Evolutionary conservation across 2,888 invertebrate species (phyloP).

Genomic region (Cataglyphis albicans): DNA sequence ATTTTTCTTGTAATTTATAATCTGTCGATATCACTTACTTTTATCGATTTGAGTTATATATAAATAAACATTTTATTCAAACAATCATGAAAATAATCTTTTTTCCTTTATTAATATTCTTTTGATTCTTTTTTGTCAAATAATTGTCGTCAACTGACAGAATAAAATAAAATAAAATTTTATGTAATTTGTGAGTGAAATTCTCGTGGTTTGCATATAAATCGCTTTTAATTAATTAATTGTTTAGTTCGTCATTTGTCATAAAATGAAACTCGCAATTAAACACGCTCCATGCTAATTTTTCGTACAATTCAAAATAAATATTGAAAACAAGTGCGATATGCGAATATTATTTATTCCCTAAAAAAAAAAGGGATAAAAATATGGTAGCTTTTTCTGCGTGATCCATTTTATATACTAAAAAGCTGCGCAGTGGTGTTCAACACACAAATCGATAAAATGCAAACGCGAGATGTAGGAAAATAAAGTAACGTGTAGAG

Average conservation of each 20-base stretch:
- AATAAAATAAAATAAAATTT: neutral
- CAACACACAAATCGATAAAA: constrained; percentile 46
- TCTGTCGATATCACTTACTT: neutral
- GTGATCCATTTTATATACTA: constrained; percentile 28
- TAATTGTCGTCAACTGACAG: neutral
- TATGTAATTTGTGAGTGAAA: neutral
- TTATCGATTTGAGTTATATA: neutral
- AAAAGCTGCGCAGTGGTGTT: constrained; percentile 36
- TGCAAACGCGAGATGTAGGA: constrained; percentile 42
- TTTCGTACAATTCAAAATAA: neutral
- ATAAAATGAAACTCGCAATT: constrained; percentile 14
- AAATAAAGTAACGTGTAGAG: constrained; percentile 34
- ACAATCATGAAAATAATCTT: neutral
- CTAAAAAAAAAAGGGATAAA: neutral
- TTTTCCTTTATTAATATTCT: neutral
- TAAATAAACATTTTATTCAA: neutral
- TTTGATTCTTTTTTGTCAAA: neutral
- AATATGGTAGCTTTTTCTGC: constrained; percentile 2
- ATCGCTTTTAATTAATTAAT: constrained; percentile 20
- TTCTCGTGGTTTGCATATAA: neutral
- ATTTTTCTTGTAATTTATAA: neutral
- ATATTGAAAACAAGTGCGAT: neutral
- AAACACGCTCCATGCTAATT: constrained; percentile 3
- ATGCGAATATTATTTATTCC: neutral
- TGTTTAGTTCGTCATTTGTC: neutral